Evolutionary conservation across 1,140 invertebrate genomes (phyloP).

Genomic region (Sitodiplosis mosellana): DNA sequence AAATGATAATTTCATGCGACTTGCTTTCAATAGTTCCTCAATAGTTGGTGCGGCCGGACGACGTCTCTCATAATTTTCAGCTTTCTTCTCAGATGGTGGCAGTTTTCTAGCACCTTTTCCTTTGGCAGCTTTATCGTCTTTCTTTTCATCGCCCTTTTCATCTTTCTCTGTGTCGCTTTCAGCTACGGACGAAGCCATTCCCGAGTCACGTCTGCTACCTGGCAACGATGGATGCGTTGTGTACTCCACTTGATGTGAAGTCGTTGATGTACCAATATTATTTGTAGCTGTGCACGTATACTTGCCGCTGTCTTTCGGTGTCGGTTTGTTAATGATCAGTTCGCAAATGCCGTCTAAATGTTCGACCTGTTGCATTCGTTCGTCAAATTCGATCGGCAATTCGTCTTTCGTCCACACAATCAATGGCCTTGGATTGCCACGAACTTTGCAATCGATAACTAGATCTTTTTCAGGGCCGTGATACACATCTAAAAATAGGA

Average conservation of each 20-base stretch:
- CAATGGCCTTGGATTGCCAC: constrained; percentile 48
- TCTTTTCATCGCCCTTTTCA: background rate
- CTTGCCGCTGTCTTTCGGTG: constrained; percentile 38
- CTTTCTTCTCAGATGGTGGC: constrained; percentile 13
- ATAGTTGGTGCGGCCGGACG: constrained; percentile 16
- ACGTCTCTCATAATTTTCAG: constrained; percentile 15
- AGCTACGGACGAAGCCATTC: constrained; percentile 6
- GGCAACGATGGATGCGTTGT: constrained; percentile 11
- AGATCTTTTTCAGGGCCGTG: constrained; percentile 49
- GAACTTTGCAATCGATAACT: constrained; percentile 54
- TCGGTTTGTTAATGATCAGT: constrained; percentile 45
- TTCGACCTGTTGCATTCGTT: constrained; percentile 44
- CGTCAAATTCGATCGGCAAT: constrained; percentile 30
- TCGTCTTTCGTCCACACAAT: constrained; percentile 65
- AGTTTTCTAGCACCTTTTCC: constrained; percentile 5
- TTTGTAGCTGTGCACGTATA: constrained; percentile 56
- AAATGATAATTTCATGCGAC: constrained; percentile 22
- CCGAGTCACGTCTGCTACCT: constrained; percentile 12
- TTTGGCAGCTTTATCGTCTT: background rate
- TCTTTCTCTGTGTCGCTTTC: constrained; percentile 4
- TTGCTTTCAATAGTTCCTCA: constrained; percentile 7
- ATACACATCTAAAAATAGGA: constrained; percentile 37
- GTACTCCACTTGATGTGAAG: constrained; percentile 21
- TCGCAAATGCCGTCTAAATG: constrained; percentile 53
- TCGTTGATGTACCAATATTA: constrained; percentile 20